Conservation (phyloP, 1,140 invertebrate species). For the Scylla paramamosain region DNA sequence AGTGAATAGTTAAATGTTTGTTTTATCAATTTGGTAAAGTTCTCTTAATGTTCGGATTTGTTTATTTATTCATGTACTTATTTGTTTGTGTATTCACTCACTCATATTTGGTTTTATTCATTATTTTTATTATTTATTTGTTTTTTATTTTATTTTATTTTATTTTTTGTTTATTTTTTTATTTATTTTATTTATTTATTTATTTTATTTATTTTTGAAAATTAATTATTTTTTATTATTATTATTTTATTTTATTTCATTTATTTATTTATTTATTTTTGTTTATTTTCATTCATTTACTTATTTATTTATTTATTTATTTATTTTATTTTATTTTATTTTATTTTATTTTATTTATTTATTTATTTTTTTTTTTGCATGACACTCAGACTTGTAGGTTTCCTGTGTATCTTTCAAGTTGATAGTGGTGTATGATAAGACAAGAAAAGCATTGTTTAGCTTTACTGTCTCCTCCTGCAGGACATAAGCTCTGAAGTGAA, state of each 20-base stretch:
- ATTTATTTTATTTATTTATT: too few relatives aligned
- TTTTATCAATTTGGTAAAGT: too few relatives aligned
- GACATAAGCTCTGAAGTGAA: constrained; percentile 85
- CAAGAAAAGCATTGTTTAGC: too few relatives aligned
- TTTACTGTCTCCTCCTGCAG: constrained; percentile 79
- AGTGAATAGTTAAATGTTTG: too few relatives aligned
- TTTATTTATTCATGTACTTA: background rate
- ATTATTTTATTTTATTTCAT: background rate
- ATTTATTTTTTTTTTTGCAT: too few relatives aligned
- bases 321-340: too few relatives aligned
- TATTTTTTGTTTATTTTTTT: background rate
- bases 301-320: background rate
- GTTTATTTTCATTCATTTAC: background rate
- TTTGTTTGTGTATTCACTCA: too few relatives aligned
- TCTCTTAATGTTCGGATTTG: background rate
- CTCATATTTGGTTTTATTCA: background rate
- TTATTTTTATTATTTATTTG: background rate
- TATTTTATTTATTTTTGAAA: too few relatives aligned
- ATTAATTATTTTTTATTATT: background rate
- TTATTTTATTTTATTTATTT: too few relatives aligned
- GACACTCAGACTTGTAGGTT: too few relatives aligned
- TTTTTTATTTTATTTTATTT: background rate
- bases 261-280: constrained; percentile 29
- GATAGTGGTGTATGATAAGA: too few relatives aligned
- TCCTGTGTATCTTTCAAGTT: too few relatives aligned